A percentile compares a stretch with the other conserved stretches of the same genome.
Evolutionary conservation across 2,113 vertebrate species (phyloP).

Genomic region (Tetraodon nigroviridis): DNA sequence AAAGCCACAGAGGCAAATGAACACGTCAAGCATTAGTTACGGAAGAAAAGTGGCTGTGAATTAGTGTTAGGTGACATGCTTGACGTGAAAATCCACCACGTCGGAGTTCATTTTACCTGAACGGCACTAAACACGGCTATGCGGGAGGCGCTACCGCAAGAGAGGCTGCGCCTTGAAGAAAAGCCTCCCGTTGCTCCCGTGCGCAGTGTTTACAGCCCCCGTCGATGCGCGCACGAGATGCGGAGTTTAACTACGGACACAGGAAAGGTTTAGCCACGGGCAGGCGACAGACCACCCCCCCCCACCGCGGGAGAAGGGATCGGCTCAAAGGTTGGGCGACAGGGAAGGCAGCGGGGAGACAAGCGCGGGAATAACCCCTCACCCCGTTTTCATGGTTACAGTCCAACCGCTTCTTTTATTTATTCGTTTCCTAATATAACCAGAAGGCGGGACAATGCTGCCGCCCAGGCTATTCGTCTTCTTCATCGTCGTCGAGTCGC

Average conservation of each 20-base stretch:
- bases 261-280: conserved; percentile 33
- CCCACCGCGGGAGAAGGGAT: conserved; percentile 17
- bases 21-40: conserved; percentile 41
- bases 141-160: conserved; percentile 12
- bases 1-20: conserved; percentile 49
- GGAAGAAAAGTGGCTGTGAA: conserved; percentile 17
- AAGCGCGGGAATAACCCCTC: conserved; percentile 6
- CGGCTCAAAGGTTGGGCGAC: conserved; percentile 15
- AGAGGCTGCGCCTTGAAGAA: not conserved
- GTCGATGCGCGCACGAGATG: conserved; percentile 37
- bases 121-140: conserved; percentile 45
- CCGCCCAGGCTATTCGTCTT: conserved; percentile 24
- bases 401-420: conserved; percentile 28
- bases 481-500: conserved; percentile 24
- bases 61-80: conserved; percentile 38
- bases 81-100: conserved; percentile 40
- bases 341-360: not conserved
- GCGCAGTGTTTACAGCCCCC: conserved; percentile 30
- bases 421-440: not conserved
- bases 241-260: conserved; percentile 59
- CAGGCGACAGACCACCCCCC: conserved; percentile 33
- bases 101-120: conserved; percentile 36
- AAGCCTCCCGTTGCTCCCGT: conserved; percentile 22
- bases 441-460: conserved; percentile 2
- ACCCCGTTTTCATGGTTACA: conserved; percentile 33